Evolutionary conservation across 1,140 invertebrate species (phyloP), one percentile per base, ranked within the genome.

Genomic region (Pseudomyrmex gracilis): DNA sequence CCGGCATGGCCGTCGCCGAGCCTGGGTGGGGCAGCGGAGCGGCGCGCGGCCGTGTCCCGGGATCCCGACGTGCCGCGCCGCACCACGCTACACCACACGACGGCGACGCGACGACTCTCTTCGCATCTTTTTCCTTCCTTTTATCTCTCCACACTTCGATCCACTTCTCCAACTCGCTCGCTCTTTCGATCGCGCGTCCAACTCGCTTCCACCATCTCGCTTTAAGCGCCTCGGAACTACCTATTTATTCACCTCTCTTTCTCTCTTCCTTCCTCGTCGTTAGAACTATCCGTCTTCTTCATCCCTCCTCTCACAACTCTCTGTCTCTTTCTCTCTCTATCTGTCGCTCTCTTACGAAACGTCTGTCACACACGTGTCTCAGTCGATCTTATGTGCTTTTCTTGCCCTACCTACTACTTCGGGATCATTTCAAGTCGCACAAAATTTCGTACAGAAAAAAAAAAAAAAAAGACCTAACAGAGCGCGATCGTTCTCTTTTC

Each of bases 11-110:
- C 82, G 43, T 20, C 58, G 85, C 47, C 87, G 74, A 87, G 77
- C 63, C 17, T 90, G 91, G 91, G 91, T 91, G 91, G 91, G 91
- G 92, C 90, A 91, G 80, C 73, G 82, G 83, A 89, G 80, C 76
- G 82, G 78, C 87, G 86, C 85, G 71, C 70, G 80, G 51, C 70
- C 83, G 64, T 58, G 77, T 90, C 89, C 90, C 91, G 88, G 91
- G 90, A 90, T 84, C 57, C 57, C 61, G 68, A 82, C 60, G 74
- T 61, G 60, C 77, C 67, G 60, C 60, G 60, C 74, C 53, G 67
- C 51, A 60, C 49, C 34, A 66, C 73, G 34, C 43, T 51, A 51
- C 64, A 34, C 24, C 12, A 10, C 34, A 63, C 60, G n/a, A 17
- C 43, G 57, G 4, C 58, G 55, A 45, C 49, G n/a, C 51, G 45